Base-by-base conservation (phyloP, 2,888 invertebrate genomes). In the Aplocera efformata region DNA sequence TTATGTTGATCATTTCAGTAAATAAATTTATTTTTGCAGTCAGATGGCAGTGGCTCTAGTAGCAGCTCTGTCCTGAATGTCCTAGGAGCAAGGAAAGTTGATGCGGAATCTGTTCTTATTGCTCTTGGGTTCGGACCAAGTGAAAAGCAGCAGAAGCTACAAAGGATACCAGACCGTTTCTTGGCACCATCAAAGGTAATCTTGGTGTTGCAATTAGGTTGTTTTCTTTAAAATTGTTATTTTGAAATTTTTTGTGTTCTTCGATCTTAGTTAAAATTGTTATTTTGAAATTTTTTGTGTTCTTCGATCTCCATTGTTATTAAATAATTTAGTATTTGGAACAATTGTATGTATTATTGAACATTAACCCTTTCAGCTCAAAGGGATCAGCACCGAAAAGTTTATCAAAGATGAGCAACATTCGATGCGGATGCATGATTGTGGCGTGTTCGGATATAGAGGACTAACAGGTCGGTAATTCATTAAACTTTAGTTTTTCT, bases 21-120 rank as follows among this genome's bases (percentile, higher is more conserved):
- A n/a, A n/a, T n/a, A n/a, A n/a, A n/a, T n/a, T n/a, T n/a, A n/a
- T n/a, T n/a, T n/a, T 64, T 64, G 3, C 63, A 88, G 88, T 88
- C 88, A 30, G 88, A 88, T 72, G 85, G 72, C 21, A 88, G 88
- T 65, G 88, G 88, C 20, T 88, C 88, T n/a, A 88, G 88, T 60
- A 79, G 86, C 10, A 94, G 94, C 63, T 95, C 95, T 90, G 94
- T 96, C 22, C 93, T 96, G 68, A 95, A 94, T 70, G 90, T 97
- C 32, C 80, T 97, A 58, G 95, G 96, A 58, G 91, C 94, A 9
- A 90, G 97, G 24, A 93, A 92, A 65, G 94, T 95, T 10, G 96
- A 98, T 83, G 97, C 97, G 0, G 97, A 97, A 72, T 94, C 95
- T 37, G 93, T 98, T 38, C 89, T 98, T 17, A 80, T 95, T 33